These are phyloP conservation scores for Catamblyrhynchus diadema DNA, from an alignment of 2,797 vertebrate species.

Conservation along the genomic window DNA sequence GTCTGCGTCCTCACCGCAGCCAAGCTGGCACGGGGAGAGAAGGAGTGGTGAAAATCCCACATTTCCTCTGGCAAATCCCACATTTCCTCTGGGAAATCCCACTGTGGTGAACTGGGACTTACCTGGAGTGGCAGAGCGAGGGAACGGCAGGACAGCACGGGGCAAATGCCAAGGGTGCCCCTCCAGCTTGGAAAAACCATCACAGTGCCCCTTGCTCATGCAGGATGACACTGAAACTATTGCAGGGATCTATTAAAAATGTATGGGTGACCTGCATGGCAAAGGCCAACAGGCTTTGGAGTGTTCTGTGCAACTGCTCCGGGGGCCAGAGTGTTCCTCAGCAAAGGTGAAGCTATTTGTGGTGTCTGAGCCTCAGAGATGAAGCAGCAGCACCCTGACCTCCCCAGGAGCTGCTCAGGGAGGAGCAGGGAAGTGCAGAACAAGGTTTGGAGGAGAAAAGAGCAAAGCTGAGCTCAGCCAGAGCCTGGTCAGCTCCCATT, in stretches of 20 bases:
- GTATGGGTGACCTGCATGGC: neutral
- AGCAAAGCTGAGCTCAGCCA: neutral
- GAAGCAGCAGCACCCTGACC: neutral
- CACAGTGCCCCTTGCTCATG: neutral
- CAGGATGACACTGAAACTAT: neutral
- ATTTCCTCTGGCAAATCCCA: neutral
- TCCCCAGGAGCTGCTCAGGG: neutral
- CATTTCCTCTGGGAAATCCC: neutral
- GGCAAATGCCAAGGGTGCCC: neutral
- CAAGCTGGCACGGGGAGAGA: neutral
- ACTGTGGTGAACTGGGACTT: neutral
- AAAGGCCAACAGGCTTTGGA: neutral
- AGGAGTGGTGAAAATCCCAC: fast-evolving
- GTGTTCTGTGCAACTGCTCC: neutral
- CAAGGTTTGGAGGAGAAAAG: neutral
- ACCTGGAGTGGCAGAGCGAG: neutral
- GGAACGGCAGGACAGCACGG: neutral
- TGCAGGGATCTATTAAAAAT: neutral
- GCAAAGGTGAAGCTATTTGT: neutral
- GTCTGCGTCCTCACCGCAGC: fast-evolving
- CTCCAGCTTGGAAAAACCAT: neutral
- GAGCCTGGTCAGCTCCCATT: neutral
- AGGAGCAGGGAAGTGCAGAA: neutral
- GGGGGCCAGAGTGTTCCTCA: neutral
- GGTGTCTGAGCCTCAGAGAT: neutral